phyloP scores from a whole-genome alignment of 2,113 vertebrate species.

The Gambusia holbrooki region DNA sequence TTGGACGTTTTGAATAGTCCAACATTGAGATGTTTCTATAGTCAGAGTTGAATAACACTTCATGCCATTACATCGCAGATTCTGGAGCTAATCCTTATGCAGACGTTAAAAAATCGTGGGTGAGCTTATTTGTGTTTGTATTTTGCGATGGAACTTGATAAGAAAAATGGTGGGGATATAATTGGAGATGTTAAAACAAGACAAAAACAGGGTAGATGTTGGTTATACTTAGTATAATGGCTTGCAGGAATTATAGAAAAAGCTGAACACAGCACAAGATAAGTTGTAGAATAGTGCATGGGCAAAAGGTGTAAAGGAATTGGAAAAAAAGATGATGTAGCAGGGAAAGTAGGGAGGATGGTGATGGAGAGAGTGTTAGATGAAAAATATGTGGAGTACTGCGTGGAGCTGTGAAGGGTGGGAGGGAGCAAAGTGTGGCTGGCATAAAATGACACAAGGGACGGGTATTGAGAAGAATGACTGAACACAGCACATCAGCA shows the following conservation, averaged over 20 bases:
- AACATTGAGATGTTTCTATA: slow-evolving; percentile 71
- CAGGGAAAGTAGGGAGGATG: slow-evolving; percentile 33
- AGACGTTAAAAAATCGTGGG: slow-evolving; percentile 49
- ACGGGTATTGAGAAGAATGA: slow-evolving; percentile 11
- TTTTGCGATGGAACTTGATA: slow-evolving; percentile 53
- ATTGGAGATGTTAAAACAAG: not conserved
- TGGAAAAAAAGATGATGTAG: slow-evolving; percentile 43
- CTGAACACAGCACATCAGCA: slow-evolving; percentile 16
- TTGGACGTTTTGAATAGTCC: slow-evolving; percentile 65
- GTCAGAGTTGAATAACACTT: slow-evolving; percentile 52
- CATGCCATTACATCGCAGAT: slow-evolving; percentile 50
- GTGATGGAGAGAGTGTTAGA: slow-evolving; percentile 53
- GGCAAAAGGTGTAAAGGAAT: slow-evolving; percentile 38
- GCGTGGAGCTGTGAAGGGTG: slow-evolving; percentile 19
- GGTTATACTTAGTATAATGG: not conserved
- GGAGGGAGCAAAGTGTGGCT: slow-evolving; percentile 10
- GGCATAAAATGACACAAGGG: not conserved
- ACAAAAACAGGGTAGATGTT: not conserved
- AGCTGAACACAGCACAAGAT: slow-evolving; percentile 2
- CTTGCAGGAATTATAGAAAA: slow-evolving; percentile 2
- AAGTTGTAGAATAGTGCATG: slow-evolving; percentile 13
- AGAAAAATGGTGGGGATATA: slow-evolving; percentile 19
- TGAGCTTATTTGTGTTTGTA: slow-evolving; percentile 69
- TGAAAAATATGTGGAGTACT: slow-evolving; percentile 40
- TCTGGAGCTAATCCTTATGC: slow-evolving; percentile 57